phyloP scores from a whole-genome alignment of 1,140 invertebrate species.

The Scaptomyza montana region DNA sequence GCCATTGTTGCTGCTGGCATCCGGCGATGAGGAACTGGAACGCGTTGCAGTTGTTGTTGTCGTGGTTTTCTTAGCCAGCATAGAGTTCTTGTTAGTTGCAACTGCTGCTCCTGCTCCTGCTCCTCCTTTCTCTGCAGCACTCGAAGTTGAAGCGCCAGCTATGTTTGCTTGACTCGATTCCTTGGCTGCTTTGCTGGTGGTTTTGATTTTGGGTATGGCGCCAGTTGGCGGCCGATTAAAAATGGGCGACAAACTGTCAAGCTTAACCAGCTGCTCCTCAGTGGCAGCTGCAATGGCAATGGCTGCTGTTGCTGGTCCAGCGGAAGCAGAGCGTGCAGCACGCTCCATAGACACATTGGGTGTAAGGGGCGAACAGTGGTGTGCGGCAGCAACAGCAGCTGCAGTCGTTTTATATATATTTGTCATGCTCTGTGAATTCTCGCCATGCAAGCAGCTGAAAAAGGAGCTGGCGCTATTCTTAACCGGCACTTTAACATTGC shows the following conservation, averaged over 20 bases:
- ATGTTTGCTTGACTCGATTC: slow-evolving; percentile 21
- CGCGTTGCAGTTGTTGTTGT: slow-evolving; percentile 37
- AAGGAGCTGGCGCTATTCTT: slow-evolving; percentile 81
- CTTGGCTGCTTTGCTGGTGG: slow-evolving; percentile 51
- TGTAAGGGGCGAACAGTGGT: slow-evolving; percentile 54
- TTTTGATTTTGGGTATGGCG: slow-evolving; percentile 77
- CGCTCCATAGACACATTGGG: slow-evolving; percentile 70
- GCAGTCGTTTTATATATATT: slow-evolving; percentile 79
- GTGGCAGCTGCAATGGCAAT: slow-evolving; percentile 12
- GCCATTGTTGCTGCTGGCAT: slow-evolving; percentile 57
- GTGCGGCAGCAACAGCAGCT: slow-evolving; percentile 39
- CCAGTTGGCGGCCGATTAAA: slow-evolving; percentile 61
- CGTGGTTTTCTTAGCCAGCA: slow-evolving; percentile 55
- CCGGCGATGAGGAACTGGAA: slow-evolving; percentile 28
- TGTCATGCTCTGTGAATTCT: slow-evolving; percentile 83
- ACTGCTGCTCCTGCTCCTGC: neutral
- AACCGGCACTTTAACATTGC: slow-evolving; percentile 66
- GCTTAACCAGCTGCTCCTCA: slow-evolving; percentile 35
- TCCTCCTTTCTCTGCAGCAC: slow-evolving; percentile 35
- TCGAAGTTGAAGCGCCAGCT: neutral
- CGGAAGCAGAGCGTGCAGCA: slow-evolving; percentile 67
- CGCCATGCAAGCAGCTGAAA: slow-evolving; percentile 82
- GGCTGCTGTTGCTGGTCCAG: slow-evolving; percentile 49
- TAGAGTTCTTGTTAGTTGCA: slow-evolving; percentile 28
- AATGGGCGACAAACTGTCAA: slow-evolving; percentile 37